Percentiles rank a stretch among this genome's conserved stretches.
Conservation (phyloP, 2,797 vertebrate species). For the Psittacula derbiana region DNA sequence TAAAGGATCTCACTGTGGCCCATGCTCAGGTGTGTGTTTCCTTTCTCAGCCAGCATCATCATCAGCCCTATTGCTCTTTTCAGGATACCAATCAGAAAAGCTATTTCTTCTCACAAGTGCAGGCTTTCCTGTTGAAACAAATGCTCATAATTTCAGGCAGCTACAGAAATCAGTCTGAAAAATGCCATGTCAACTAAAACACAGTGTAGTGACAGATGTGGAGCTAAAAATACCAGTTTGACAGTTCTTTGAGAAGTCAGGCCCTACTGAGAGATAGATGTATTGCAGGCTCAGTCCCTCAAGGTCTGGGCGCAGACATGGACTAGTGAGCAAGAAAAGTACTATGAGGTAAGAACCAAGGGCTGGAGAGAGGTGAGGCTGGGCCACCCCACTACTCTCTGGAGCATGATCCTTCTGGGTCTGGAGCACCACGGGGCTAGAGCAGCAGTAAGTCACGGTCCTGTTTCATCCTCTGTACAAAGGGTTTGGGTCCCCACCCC, state of each 20-base stretch:
- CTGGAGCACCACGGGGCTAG: fast-evolving
- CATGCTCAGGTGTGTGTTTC: not conserved
- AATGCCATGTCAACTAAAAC: not conserved
- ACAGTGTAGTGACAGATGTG: not conserved
- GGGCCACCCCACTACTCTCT: not conserved
- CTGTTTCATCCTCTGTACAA: not conserved
- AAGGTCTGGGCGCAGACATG: not conserved
- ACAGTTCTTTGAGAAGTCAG: not conserved
- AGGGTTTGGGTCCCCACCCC: not conserved
- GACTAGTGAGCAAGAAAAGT: not conserved
- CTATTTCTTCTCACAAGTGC: not conserved
- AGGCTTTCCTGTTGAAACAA: not conserved
- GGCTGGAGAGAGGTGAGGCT: not conserved
- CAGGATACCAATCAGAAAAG: not conserved
- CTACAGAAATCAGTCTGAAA: not conserved
- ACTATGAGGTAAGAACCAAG: not conserved
- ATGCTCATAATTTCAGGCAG: not conserved
- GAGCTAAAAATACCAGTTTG: not conserved
- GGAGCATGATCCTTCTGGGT: not conserved
- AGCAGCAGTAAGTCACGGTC: not conserved
- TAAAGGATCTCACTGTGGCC: not conserved
- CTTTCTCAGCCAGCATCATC: fast-evolving
- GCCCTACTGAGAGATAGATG: not conserved
- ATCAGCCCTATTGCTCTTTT: not conserved
- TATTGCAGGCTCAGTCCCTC: not conserved